phyloP scores from a whole-genome alignment of 2,113 vertebrate genomes.

The Edolisoma coerulescens region DNA sequence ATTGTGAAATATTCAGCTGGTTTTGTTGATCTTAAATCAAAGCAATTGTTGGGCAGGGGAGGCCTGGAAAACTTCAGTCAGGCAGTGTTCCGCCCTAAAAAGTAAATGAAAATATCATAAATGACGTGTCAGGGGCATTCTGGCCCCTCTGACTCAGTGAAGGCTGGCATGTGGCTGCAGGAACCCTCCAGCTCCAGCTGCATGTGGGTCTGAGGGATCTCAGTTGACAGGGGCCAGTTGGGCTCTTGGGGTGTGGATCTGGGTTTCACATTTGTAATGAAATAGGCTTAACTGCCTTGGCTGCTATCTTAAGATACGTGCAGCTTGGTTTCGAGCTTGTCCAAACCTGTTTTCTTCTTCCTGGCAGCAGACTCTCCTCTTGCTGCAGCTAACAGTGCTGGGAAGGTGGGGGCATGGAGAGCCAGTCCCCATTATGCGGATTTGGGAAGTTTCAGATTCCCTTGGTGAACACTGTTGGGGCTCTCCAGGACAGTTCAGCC shows the following conservation, averaged over 20 bases:
- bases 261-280: not conserved
- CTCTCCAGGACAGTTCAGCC: not conserved
- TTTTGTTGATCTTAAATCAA: not conserved
- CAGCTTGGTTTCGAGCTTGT: not conserved
- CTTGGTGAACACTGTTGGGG: fast-evolving
- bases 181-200: fast-evolving
- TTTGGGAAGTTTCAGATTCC: not conserved
- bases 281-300: not conserved
- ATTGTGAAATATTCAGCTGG: not conserved
- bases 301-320: not conserved
- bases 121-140: not conserved
- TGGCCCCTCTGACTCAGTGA: fast-evolving
- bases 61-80: not conserved
- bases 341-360: not conserved
- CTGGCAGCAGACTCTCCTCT: not conserved
- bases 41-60: not conserved
- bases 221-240: fast-evolving
- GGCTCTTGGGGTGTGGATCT: not conserved
- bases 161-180: not conserved
- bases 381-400: not conserved
- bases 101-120: not conserved
- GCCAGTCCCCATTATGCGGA: fast-evolving
- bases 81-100: not conserved
- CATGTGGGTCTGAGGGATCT: fast-evolving
- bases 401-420: not conserved